Conservation (phyloP, 2,113 vertebrate species). For the Bujurquina vittata region DNA sequence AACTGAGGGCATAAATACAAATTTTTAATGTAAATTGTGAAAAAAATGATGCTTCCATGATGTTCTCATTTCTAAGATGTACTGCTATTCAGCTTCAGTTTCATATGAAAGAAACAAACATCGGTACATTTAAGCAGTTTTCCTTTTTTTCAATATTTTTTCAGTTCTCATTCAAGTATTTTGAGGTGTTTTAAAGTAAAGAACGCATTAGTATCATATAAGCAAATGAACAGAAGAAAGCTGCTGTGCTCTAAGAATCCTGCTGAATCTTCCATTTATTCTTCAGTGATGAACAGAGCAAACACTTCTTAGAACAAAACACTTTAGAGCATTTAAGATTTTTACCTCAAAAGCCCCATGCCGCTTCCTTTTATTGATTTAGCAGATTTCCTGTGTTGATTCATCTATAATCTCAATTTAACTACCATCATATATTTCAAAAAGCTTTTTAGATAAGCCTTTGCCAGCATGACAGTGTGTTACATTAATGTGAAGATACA, state of each 20-base stretch:
- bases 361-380: not conserved
- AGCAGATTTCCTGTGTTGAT: not conserved
- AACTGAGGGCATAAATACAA: too few relatives aligned
- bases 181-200: not conserved
- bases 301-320: not conserved
- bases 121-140: not conserved
- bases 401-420: not conserved
- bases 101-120: too few relatives aligned
- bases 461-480: not conserved
- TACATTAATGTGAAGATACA: not conserved
- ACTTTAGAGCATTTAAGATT: not conserved
- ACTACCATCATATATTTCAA: not conserved
- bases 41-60: too few relatives aligned
- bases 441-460: not conserved
- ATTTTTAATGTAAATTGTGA: too few relatives aligned
- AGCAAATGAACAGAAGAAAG: not conserved
- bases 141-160: not conserved
- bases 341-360: not conserved
- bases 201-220: not conserved
- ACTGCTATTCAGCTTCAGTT: too few relatives aligned
- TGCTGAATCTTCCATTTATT: not conserved
- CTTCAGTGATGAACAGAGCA: not conserved
- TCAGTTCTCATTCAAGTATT: too few relatives aligned
- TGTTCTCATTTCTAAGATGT: too few relatives aligned
- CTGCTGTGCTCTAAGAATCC: not conserved